Conservation (phyloP, 2,797 vertebrate genomes). For the Anguilla megastoma region DNA sequence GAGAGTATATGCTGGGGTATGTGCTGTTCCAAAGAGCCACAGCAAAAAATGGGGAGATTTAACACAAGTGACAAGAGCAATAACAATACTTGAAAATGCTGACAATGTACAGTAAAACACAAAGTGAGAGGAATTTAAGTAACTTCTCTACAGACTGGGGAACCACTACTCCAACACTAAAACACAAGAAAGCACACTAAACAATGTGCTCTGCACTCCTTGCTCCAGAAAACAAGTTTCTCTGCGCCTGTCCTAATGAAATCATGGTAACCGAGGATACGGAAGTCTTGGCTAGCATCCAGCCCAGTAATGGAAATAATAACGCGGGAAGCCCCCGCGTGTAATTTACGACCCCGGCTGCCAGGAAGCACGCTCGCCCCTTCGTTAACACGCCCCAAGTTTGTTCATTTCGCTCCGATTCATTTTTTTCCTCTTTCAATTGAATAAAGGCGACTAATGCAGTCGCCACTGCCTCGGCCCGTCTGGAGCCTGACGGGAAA, state of each 20-base stretch:
- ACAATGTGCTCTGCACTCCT: neutral
- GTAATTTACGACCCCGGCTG: neutral
- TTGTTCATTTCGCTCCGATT: neutral
- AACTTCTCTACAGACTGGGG: neutral
- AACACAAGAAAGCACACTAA: neutral
- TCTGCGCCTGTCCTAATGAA: neutral
- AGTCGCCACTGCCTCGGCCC: neutral
- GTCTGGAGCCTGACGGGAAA: neutral
- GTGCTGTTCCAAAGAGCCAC: neutral
- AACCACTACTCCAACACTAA: neutral
- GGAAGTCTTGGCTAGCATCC: neutral
- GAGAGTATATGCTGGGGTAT: neutral
- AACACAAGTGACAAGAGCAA: neutral
- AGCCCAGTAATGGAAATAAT: constrained; percentile 19
- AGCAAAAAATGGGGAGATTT: neutral
- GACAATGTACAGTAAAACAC: neutral
- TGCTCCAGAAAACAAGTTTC: neutral
- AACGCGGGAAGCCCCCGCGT: neutral
- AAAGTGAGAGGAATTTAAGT: neutral
- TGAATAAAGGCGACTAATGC: neutral
- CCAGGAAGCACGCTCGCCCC: neutral
- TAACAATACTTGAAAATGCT: neutral
- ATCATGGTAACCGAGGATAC: neutral
- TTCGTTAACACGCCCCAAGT: neutral
- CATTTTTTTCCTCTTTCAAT: neutral